Evolutionary conservation across 1,140 invertebrate genomes (phyloP).

Genomic region (Calephelis nemesis): DNA sequence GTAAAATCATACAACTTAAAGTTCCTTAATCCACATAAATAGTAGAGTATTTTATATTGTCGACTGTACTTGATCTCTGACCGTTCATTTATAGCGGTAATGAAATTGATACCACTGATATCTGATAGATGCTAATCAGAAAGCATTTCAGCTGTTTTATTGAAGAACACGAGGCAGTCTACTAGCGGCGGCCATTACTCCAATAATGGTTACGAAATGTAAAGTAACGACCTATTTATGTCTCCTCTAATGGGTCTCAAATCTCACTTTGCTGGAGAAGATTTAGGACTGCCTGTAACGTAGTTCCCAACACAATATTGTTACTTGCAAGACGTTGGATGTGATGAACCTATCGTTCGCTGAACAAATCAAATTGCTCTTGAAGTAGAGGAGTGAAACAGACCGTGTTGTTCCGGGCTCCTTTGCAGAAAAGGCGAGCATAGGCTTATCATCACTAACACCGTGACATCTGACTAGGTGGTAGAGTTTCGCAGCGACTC

Average conservation of each 20-base stretch:
- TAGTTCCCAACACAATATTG: no score
- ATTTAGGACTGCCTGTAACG: background rate
- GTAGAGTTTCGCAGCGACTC: no score
- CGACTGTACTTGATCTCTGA: background rate
- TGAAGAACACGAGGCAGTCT: background rate
- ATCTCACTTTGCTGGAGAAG: background rate
- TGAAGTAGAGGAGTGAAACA: no score
- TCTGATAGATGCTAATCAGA: conserved; percentile 15
- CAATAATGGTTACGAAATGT: conserved; percentile 15
- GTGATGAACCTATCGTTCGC: no score
- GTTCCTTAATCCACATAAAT: no score
- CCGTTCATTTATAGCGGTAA: conserved; percentile 5
- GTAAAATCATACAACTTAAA: no score
- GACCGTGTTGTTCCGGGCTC: no score
- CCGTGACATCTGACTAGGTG: no score
- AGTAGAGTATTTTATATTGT: background rate
- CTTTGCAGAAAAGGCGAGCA: no score
- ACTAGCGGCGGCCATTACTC: background rate
- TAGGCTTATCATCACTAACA: no score
- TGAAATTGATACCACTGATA: conserved; percentile 22
- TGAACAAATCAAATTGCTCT: no score
- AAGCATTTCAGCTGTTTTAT: conserved; percentile 17
- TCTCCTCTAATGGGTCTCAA: background rate
- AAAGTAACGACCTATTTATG: conserved; percentile 7
- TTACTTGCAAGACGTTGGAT: no score